These are phyloP conservation scores for Spilogale gracilis DNA, from an alignment of 2,113 vertebrate species.

Conservation along the genomic window DNA sequence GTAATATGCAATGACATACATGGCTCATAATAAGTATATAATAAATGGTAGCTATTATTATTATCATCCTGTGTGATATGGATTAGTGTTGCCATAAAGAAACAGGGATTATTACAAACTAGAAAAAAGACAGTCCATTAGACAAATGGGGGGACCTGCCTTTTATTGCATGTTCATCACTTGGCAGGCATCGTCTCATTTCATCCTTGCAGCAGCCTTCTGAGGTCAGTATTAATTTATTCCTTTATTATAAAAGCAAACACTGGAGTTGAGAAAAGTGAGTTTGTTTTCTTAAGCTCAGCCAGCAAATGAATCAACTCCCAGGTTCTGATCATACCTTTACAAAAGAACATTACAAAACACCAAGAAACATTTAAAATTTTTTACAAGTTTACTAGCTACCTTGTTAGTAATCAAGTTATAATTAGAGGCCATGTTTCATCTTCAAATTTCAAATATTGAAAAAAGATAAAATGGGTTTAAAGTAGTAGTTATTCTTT, in stretches of 20 bases:
- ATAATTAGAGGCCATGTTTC: background rate
- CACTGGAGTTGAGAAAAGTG: background rate
- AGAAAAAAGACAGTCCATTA: background rate
- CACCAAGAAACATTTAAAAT: background rate
- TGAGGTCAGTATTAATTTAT: no score
- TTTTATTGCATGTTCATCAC: background rate
- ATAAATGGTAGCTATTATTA: background rate
- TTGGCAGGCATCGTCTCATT: background rate
- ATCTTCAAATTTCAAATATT: background rate
- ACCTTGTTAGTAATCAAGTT: background rate
- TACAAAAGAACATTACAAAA: background rate
- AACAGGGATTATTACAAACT: background rate
- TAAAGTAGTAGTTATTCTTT: background rate
- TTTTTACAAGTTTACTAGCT: background rate
- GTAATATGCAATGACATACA: background rate
- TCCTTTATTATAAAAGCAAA: background rate
- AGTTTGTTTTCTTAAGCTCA: background rate
- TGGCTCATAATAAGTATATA: background rate
- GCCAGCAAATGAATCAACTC: background rate
- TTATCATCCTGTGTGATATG: background rate
- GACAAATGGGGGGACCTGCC: background rate
- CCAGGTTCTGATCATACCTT: background rate
- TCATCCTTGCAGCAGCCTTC: background rate
- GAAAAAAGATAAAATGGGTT: background rate
- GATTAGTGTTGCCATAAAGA: background rate